phyloP scores from a whole-genome alignment of 2,113 vertebrate species.

The Istiophorus platypterus region DNA sequence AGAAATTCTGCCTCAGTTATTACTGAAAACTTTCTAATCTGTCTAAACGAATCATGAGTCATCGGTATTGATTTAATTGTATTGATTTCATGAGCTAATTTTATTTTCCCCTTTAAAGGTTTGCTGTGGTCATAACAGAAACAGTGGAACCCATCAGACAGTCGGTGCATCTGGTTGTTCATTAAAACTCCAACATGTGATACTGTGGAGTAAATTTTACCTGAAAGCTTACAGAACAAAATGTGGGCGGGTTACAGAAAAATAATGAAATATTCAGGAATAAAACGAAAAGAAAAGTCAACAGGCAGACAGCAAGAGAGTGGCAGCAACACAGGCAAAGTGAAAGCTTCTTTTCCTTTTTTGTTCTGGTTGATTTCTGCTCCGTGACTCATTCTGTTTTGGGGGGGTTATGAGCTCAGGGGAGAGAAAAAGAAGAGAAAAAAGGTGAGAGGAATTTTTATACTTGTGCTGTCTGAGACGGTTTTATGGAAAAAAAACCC shows the following conservation, averaged over 20 bases:
- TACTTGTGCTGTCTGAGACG: slow-evolving; percentile 19
- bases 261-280: slow-evolving; percentile 7
- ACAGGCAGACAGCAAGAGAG: slow-evolving; percentile 43
- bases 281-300: slow-evolving; percentile 16
- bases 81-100: no score
- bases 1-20: no score
- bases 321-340: slow-evolving; percentile 19
- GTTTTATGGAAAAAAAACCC: slow-evolving; percentile 49
- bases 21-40: no score
- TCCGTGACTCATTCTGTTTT: slow-evolving; percentile 43
- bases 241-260: no score
- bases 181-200: no score
- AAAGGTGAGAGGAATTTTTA: slow-evolving; percentile 21
- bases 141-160: no score
- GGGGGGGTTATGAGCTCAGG: slow-evolving; percentile 24
- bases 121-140: no score
- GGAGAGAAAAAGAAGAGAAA: not conserved
- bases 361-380: slow-evolving; percentile 13
- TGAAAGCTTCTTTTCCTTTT: not conserved
- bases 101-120: no score
- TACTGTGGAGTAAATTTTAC: not conserved
- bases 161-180: no score
- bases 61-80: no score
- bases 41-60: no score
- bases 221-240: not conserved